Evolutionary conservation across 2,888 invertebrate species (phyloP).

Genomic region (Steromphala cineraria): DNA sequence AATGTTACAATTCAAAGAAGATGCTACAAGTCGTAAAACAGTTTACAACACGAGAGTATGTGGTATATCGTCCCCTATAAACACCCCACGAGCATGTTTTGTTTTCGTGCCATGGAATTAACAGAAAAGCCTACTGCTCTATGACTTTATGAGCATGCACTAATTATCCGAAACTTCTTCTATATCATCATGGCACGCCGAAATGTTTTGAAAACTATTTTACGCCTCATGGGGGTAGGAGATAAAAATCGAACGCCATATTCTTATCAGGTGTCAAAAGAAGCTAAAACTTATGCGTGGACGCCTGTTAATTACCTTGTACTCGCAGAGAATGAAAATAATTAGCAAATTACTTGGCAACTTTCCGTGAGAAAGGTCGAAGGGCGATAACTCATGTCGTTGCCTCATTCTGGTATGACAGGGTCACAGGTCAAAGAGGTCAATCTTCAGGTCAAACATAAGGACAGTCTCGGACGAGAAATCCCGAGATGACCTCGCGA

Average conservation of each 20-base stretch:
- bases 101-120: background rate
- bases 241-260: background rate
- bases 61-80: no score
- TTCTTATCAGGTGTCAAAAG: slow-evolving; percentile 1
- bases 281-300: background rate
- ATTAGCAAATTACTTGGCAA: background rate
- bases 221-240: background rate
- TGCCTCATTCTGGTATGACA: background rate
- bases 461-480: background rate
- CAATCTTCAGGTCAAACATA: background rate
- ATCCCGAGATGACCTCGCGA: background rate
- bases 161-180: background rate
- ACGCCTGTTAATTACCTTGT: background rate
- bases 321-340: background rate
- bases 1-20: no score
- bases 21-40: no score
- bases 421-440: background rate
- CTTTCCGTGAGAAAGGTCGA: background rate
- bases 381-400: background rate
- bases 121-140: background rate
- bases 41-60: no score
- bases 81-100: no score
- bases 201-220: background rate
- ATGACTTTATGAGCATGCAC: background rate
- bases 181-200: background rate